Base-by-base conservation (phyloP, 2,888 invertebrate species). In the Melanotus villosus region DNA sequence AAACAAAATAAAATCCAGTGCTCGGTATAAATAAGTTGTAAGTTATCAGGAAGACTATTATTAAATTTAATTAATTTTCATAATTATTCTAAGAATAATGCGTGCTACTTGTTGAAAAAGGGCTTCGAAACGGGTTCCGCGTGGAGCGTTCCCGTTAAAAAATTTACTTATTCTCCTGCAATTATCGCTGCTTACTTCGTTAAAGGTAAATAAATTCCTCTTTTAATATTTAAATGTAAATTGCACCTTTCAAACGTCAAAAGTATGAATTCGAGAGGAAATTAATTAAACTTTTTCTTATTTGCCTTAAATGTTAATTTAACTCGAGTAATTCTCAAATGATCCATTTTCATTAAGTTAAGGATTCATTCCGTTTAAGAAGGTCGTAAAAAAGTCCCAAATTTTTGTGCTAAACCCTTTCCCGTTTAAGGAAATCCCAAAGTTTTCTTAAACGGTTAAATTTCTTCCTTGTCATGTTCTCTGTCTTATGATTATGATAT, bases 51-150 rank as follows among this genome's bases (percentile, higher is more conserved):
- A 68, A 71, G 63, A 18, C 18, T 34, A 9, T 26, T 9, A 30
- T 52, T 52, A 30, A 50, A 30, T 59, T 58, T 50, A 64, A 69
- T 68, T 68, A 70, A 72, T 72, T 70, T 70, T 38, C 72, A 68
- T 72, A 72, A 72, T 70, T 64, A 68, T 56, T 47, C 34, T 7
- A 52, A 52, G 52, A 63, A 38, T 36, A 63, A 41, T 38, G 26
- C 1, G 38, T 50, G 26, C 16, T n/a, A 23, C 38, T 54, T 52
- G 30, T 41, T 63, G 10, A 50, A 62, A 63, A 19, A 21, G 34
- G n/a, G 45, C 12, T 60, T 23, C 19, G 18, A 32, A 50, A 62
- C 62, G 32, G 30, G 62, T 50, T 50, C 21, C 43, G 21, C 56
- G 26, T 45, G 4, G 59, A 26, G 19, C 41, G 16, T 36, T 52